Percentiles rank a stretch among this genome's conserved stretches.
Conservation (phyloP, 2,797 vertebrate species). For the Limnodromus scolopaceus region DNA sequence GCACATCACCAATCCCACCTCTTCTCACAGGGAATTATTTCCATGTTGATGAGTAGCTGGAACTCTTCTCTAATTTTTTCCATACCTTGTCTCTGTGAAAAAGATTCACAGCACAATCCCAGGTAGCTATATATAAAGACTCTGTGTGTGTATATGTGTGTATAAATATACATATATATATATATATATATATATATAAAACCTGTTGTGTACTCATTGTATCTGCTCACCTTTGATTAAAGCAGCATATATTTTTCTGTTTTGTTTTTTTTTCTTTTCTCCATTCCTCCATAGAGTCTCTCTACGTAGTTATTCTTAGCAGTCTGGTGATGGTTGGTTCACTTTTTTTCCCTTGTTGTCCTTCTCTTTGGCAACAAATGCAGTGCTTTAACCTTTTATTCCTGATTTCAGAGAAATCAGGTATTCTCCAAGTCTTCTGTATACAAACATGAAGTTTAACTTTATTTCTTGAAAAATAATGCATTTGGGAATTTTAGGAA, state of each 20-base stretch:
- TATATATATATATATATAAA: no score
- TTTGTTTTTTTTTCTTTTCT: not conserved
- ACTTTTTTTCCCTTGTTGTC: not conserved
- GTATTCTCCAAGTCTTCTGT: not conserved
- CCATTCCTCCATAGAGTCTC: not conserved
- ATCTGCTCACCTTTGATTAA: not conserved
- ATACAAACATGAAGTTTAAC: not conserved
- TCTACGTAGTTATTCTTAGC: not conserved
- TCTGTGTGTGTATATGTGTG: accelerated
- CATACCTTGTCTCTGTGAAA: not conserved
- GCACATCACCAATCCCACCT: not conserved
- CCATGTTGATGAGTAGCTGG: not conserved
- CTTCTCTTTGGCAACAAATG: not conserved
- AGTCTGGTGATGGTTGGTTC: not conserved
- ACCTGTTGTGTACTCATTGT: not conserved
- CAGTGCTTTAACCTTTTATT: not conserved
- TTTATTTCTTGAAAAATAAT: not conserved
- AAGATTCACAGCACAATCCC: not conserved
- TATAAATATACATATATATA: no score
- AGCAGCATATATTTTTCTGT: not conserved
- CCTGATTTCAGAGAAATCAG: not conserved
- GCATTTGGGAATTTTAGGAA: not conserved
- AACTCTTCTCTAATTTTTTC: not conserved
- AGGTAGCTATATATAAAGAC: not conserved
- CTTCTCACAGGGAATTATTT: not conserved